Base-by-base conservation (phyloP, 1,140 invertebrate genomes). In the Nephila pilipes region DNA sequence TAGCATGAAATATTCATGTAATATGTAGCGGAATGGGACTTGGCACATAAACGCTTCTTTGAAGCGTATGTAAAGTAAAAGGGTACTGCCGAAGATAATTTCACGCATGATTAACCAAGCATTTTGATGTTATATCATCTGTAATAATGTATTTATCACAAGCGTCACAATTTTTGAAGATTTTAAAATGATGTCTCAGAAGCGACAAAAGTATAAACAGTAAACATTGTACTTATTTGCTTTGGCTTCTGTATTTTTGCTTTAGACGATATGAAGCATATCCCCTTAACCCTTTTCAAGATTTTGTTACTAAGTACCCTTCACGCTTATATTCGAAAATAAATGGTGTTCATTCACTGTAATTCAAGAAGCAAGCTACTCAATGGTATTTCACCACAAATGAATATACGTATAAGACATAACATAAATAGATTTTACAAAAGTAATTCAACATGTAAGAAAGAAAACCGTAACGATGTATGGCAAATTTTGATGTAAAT, bases 1-100 rank as follows among this genome's bases (percentile, higher is more conserved):
- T 85, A 92, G 58, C 90, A 92, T 92, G 90, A 92, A 92, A 92
- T 92, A 92, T 92, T 92, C 90, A 92, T 92, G 81, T 92, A 69
- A 92, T 92, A 92, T 92, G 38, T 54, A 29, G 60, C 55, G 57
- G 57, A 83, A 91, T 91, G 79, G 58, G 90, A 85, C 80, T 92
- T 85, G 20, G 90, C 90, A 85, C 80, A 92, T 92, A 92, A 92
- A 92, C 90, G 90, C 79, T 92, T 92, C 80, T 69, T 69, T 55
- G 80, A 85, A 85, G 90, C 81, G 63, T 92, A 85, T 92, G 90
- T 81, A 92, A 85, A 85, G 60, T 81, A 63, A 83, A 69, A 55
- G 81, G 60, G 81, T 85, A 85, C 29, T 46, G 22, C 58, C 29
- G 25, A 32, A 92, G 81, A 58, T 92, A 92, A 92, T 92, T 92